Base-by-base conservation (phyloP, 2,888 invertebrate species). In the Tetropium fuscum region DNA sequence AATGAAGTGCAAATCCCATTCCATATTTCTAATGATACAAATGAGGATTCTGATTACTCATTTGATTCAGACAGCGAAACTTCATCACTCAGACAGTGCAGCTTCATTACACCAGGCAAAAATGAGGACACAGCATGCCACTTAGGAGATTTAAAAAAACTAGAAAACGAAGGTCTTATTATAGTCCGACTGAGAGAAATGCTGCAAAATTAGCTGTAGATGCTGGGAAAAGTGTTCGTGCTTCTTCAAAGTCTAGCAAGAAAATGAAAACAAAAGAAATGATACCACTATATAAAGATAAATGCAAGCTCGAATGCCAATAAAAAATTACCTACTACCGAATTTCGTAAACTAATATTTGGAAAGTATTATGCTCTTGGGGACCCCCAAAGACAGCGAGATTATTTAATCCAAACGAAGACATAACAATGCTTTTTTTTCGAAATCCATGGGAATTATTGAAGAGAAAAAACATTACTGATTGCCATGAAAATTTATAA, bases 161-260 rank as follows among this genome's bases (percentile, higher is more conserved):
- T 27, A 27, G 27, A 27, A 27, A 27, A 27, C 27, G 27, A n/a
- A 27, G n/a, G 6, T 7, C 2, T 2, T n/a, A 27, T 27, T 2
- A n/a, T n/a, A n/a, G n/a, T n/a, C n/a, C n/a, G n/a, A n/a, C n/a
- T n/a, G n/a, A 27, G n/a, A 59, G 49, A 58, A 62, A 62, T 58
- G 1, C 47, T 10, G 58, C 63, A 49, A 18, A 64, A 16, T 32
- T 22, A 3, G 7, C 10, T n/a, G 32, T 43, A 38, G 48, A 62
- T 62, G 19, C 15, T 27, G 47, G 38, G 11, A 53, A 54, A 53
- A 32, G 53, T 41, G 45, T 22, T 10, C 19, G 19, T 19, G 25
- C 38, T 2, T 34, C 27, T 45, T 30, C 49, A 34, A 51, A 56
- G 15, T 19, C 27, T 2, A 53, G 32, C 16, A 59, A 59, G 30